These are phyloP conservation scores for Parazoanthus swiftii DNA, from an alignment of 92 coral and sea anemone genomes.

Conservation along the genomic window DNA sequence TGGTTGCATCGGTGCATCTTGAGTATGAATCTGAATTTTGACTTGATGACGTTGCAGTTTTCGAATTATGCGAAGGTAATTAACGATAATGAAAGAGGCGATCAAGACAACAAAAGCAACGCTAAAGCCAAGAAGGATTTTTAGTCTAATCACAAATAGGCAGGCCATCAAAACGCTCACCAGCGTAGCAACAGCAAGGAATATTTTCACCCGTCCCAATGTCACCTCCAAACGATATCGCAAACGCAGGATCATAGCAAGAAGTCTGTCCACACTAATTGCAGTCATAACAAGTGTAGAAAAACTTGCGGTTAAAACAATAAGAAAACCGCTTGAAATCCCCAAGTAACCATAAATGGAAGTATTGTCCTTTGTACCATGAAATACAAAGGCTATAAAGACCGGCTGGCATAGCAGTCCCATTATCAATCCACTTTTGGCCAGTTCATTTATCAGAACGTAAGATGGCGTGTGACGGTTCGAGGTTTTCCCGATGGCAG, in stretches of 20 bases:
- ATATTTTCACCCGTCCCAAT: background rate
- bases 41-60: constrained; percentile 11
- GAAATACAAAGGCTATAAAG: background rate
- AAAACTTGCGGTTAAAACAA: background rate
- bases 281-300: background rate
- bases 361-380: constrained; percentile 1
- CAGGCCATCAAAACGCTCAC: constrained; percentile 3
- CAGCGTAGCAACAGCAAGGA: background rate
- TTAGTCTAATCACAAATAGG: background rate
- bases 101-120: background rate
- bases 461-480: background rate
- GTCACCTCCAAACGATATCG: background rate
- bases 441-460: background rate
- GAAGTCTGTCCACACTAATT: background rate
- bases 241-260: background rate
- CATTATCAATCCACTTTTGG: background rate
- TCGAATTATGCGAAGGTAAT: background rate
- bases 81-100: background rate
- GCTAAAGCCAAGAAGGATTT: background rate
- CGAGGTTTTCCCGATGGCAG: background rate
- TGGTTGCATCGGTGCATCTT: background rate
- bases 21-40: background rate
- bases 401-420: constrained; percentile 5
- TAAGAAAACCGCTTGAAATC: constrained; percentile 1
- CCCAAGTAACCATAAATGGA: background rate